A percentile compares a stretch with the other conserved stretches of the same genome.
phyloP scores from a whole-genome alignment of 1,140 invertebrate species.

The Drosophila obscura region DNA sequence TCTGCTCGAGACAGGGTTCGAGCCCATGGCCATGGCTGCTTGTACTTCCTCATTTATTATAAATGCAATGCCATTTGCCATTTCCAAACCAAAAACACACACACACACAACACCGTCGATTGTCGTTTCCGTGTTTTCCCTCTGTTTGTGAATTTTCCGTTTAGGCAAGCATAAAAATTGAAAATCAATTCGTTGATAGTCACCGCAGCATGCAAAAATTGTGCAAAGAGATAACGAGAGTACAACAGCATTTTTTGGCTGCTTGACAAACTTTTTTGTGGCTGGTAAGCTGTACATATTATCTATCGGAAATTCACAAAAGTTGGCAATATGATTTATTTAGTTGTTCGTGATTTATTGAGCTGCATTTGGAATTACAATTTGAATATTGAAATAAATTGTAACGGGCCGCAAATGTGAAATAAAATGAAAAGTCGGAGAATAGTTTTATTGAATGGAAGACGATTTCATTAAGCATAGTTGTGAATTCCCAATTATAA shows the following conservation, averaged over 20 bases:
- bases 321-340: conserved; percentile 22
- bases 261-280: conserved; percentile 9
- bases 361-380: background rate
- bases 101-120: background rate
- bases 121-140: background rate
- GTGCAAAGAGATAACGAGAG: conserved; percentile 32
- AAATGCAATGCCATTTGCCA: conserved; percentile 43
- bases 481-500: no score
- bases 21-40: conserved; percentile 3
- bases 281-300: conserved; percentile 11
- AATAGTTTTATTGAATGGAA: no score
- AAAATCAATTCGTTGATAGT: conserved; percentile 61
- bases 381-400: no score
- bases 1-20: background rate
- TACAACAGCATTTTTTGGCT: background rate
- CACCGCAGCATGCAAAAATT: conserved; percentile 58
- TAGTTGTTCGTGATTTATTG: conserved; percentile 7
- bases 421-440: no score
- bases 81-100: no score
- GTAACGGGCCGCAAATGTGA: no score
- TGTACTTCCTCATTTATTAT: conserved; percentile 16
- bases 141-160: conserved; percentile 57
- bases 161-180: conserved; percentile 75
- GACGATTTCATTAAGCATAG: no score
- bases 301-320: background rate